These are phyloP conservation scores for Aromia moschata DNA, from an alignment of 2,888 invertebrate genomes.

Conservation along the genomic window DNA sequence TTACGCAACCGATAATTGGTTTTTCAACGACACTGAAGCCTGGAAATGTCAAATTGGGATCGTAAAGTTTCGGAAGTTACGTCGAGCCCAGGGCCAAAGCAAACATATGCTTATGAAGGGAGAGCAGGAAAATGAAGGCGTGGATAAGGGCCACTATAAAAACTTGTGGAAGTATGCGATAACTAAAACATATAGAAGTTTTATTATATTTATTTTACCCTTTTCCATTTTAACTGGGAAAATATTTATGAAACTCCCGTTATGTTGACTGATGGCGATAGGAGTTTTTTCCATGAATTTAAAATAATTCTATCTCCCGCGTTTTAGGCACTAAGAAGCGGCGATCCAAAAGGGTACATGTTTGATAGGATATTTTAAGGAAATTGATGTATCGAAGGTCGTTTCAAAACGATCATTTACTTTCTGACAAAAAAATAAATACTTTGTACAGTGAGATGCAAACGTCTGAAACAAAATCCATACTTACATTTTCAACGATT, in stretches of 20 bases:
- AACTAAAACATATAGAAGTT: constrained; percentile 8
- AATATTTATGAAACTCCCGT: neutral
- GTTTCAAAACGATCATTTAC: too few species aligned
- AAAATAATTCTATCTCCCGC: too few species aligned
- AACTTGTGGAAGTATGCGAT: neutral
- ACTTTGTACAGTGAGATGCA: too few species aligned
- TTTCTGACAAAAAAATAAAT: too few species aligned
- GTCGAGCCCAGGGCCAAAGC: neutral
- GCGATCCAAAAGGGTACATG: too few species aligned
- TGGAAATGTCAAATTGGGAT: constrained; percentile 18
- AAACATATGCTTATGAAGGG: constrained; percentile 13
- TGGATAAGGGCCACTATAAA: neutral
- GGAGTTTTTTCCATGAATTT: too few species aligned
- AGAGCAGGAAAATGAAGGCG: neutral
- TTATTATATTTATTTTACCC: constrained; percentile 11
- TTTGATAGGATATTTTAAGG: too few species aligned
- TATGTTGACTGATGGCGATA: too few species aligned
- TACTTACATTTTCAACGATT: too few species aligned
- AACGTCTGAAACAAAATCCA: too few species aligned
- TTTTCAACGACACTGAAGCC: constrained; percentile 10
- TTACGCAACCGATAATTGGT: constrained; percentile 9
- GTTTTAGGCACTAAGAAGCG: too few species aligned
- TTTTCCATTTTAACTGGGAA: neutral
- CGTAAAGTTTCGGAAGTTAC: constrained; percentile 16
- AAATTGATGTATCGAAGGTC: too few species aligned